Evolutionary conservation across 2,797 vertebrate species (phyloP), one percentile per base, ranked within the genome.

Genomic region (Hypotaenidia philippensis): DNA sequence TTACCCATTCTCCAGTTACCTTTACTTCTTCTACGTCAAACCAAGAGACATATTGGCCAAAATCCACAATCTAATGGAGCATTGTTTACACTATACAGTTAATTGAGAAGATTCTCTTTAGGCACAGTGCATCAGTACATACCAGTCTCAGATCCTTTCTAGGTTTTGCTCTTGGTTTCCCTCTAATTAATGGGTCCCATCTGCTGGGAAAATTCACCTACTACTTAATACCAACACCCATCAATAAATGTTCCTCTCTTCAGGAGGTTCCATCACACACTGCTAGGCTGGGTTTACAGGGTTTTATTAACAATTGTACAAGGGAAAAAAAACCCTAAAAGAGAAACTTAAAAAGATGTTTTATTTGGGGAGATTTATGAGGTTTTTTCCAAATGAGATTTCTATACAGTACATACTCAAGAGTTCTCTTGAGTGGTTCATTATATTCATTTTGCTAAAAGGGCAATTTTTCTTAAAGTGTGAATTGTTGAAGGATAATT

Each of bases 401-500:
- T 52, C 69, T 56, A 3, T 1, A 50, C 2, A 65, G 71, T 19
- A 26, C 34, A 29, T 49, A 40, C 22, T 27, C 40, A 1, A 44
- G 21, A 59, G 41, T n/a, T 78, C 57, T 92, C 60, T 66, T 66
- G 36, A 80, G 57, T 75, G 47, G 21, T 56, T 92, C 53, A 72
- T 72, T 83, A 85, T 10, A 25, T 12, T 72, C 38, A 32, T 64
- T 90, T 88, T 66, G 25, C 65, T 80, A 55, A 92, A 92, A 88
- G 47, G 72, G 65, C 53, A 77, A 52, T 76, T 91, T 72, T 83
- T 92, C 74, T 77, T 77, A 27, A 63, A 77, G 47, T 66, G 52
- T 71, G 64, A 76, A 69, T 63, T 80, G 64, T 16, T 45, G 82
- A 76, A 91, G 23, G 34, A 69, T 85, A 77, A 96, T 89, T 93